Evolutionary conservation across 2,797 vertebrate species (phyloP).

Genomic region (Morelia viridis): DNA sequence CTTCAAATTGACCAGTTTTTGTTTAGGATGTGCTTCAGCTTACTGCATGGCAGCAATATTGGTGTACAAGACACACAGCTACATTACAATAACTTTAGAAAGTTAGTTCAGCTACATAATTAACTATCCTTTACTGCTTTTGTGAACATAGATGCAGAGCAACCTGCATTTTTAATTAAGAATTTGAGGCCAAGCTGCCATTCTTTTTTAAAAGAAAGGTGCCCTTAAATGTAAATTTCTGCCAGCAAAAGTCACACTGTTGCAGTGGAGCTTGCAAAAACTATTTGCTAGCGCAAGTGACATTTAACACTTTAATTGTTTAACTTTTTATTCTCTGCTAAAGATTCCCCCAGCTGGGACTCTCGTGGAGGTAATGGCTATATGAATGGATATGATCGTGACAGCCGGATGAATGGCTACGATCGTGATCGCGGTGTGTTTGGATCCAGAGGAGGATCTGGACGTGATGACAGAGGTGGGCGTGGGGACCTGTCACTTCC

Average conservation of each 20-base stretch:
- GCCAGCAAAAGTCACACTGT: slow-evolving; percentile 4
- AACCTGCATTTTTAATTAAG: not conserved
- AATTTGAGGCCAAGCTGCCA: not conserved
- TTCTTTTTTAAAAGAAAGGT: not conserved
- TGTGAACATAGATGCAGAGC: not conserved
- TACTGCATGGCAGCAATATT: slow-evolving; percentile 22
- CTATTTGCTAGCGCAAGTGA: not conserved
- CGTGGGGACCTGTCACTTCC: slow-evolving; percentile 31
- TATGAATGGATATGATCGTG: slow-evolving; percentile 79
- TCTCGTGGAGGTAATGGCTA: slow-evolving; percentile 78
- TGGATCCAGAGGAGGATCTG: slow-evolving; percentile 64
- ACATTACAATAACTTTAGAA: not conserved
- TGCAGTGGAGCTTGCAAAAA: slow-evolving; percentile 32
- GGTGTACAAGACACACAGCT: not conserved
- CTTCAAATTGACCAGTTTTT: slow-evolving; percentile 10
- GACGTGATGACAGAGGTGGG: slow-evolving; percentile 80
- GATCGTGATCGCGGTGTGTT: slow-evolving; percentile 72
- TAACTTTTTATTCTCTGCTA: slow-evolving; percentile 23
- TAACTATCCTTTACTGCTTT: not conserved
- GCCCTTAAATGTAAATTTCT: slow-evolving; percentile 10
- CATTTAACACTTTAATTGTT: slow-evolving; percentile 4
- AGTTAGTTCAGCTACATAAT: slow-evolving; percentile 3
- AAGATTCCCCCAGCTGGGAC: slow-evolving; percentile 79
- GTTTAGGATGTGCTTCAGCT: slow-evolving; percentile 3
- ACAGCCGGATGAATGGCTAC: slow-evolving; percentile 79